phyloP scores from a whole-genome alignment of 2,888 invertebrate genomes.

The Clitarchus hookeri region DNA sequence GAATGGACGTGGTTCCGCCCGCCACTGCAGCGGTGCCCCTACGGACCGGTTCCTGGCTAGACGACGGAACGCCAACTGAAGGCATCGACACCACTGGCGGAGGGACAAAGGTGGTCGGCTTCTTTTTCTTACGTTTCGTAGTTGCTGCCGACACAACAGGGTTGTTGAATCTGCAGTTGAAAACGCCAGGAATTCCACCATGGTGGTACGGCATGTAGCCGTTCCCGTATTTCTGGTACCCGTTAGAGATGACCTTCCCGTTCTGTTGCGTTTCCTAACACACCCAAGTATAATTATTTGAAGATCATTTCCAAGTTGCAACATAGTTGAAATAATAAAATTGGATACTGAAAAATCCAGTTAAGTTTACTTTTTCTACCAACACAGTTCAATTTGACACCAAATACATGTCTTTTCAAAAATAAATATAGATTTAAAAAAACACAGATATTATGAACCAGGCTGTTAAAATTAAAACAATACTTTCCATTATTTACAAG shows the following conservation, averaged over 20 bases:
- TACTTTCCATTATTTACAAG: no score
- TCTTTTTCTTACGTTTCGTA: conserved; percentile 82
- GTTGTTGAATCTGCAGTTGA: conserved; percentile 84
- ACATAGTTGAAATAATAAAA: background rate
- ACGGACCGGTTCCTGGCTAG: background rate
- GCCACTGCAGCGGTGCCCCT: background rate
- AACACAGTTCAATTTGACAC: background rate
- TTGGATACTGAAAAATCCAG: no score
- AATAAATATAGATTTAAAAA: no score
- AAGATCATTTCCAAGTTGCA: background rate
- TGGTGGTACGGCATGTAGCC: conserved; percentile 42
- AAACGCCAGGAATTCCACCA: conserved; percentile 76
- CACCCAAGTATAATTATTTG: background rate
- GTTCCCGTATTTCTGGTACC: conserved; percentile 44
- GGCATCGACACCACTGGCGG: conserved; percentile 58
- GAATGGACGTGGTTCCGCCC: conserved; percentile 54
- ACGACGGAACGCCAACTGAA: conserved; percentile 28
- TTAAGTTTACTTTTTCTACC: background rate
- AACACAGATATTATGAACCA: no score
- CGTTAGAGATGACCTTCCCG: conserved; percentile 42
- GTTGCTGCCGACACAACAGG: conserved; percentile 61
- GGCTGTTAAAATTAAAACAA: no score
- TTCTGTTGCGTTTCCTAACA: conserved; percentile 36
- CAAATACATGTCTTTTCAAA: no score
- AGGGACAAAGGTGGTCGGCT: conserved; percentile 86